phyloP scores from a whole-genome alignment of 2,113 vertebrate genomes.

The Upupa epops region DNA sequence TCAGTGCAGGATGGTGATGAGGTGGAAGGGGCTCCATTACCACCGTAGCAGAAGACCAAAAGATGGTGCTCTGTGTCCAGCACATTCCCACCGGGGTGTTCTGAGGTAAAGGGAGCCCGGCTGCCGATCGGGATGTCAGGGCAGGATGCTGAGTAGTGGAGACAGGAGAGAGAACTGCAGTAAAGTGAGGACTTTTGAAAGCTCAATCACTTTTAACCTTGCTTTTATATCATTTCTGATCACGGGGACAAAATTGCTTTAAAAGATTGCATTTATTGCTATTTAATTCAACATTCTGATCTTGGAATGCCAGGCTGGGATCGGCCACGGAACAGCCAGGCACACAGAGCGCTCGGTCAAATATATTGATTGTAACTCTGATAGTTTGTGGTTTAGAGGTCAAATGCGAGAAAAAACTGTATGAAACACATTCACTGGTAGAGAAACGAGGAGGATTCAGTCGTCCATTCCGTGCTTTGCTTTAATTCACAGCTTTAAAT shows the following conservation, averaged over 20 bases:
- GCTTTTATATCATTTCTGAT: background rate
- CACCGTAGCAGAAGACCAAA: background rate
- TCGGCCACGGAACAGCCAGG: background rate
- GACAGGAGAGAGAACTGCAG: background rate
- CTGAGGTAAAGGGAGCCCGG: background rate
- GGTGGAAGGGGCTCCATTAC: background rate
- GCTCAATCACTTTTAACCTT: background rate
- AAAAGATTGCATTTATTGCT: background rate
- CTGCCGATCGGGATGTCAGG: background rate
- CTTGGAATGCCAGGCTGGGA: background rate
- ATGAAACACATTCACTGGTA: background rate
- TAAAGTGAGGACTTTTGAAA: background rate
- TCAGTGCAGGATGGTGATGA: background rate
- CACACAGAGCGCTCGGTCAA: background rate
- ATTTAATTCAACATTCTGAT: background rate
- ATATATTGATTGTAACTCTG: background rate
- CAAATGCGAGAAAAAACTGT: background rate
- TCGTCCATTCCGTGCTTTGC: background rate
- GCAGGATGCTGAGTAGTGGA: background rate
- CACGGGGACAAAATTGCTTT: fast-evolving
- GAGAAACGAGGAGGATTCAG: background rate
- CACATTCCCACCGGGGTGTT: fast-evolving
- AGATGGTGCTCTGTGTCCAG: background rate
- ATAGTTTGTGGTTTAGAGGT: background rate
- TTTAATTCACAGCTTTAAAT: slow-evolving; percentile 47